Conservation (phyloP, 2,888 invertebrate genomes). For the Andrena chrysosceles region DNA sequence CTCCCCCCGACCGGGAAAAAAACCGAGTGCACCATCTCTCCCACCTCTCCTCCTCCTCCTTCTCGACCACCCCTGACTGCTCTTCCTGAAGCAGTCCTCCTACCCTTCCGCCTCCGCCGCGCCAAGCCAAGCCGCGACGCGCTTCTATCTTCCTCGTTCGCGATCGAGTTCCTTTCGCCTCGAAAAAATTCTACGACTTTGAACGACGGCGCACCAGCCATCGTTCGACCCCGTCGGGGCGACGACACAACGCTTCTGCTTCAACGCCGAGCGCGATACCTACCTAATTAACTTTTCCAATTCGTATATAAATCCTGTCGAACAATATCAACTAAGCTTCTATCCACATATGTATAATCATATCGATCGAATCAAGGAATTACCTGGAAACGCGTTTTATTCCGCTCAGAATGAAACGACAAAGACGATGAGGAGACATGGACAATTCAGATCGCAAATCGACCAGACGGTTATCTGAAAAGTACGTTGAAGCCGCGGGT, state of each 20-base stretch:
- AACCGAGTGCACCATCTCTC: slow-evolving; percentile 76
- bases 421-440: not conserved
- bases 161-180: slow-evolving; percentile 71
- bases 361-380: not conserved
- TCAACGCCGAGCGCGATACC: not conserved
- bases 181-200: slow-evolving; percentile 72
- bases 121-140: slow-evolving; percentile 11
- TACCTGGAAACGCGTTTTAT: not conserved
- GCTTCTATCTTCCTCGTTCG: slow-evolving; percentile 60
- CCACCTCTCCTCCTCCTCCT: slow-evolving; percentile 64
- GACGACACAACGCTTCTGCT: slow-evolving; percentile 32
- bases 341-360: not conserved
- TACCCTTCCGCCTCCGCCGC: slow-evolving; percentile 42
- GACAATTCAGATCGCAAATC: not conserved
- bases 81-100: slow-evolving; percentile 68
- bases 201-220: slow-evolving; percentile 34
- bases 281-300: not conserved
- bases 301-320: not conserved
- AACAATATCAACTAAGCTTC: not conserved
- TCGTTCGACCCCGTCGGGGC: slow-evolving; percentile 15
- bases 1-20: slow-evolving; percentile 73
- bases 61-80: slow-evolving; percentile 67
- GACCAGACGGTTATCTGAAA: slow-evolving; percentile 21
- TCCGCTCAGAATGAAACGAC: not conserved
- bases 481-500: slow-evolving; percentile 39